phyloP scores from a whole-genome alignment of 2,888 invertebrate genomes.

The Pterostichus madidus region DNA sequence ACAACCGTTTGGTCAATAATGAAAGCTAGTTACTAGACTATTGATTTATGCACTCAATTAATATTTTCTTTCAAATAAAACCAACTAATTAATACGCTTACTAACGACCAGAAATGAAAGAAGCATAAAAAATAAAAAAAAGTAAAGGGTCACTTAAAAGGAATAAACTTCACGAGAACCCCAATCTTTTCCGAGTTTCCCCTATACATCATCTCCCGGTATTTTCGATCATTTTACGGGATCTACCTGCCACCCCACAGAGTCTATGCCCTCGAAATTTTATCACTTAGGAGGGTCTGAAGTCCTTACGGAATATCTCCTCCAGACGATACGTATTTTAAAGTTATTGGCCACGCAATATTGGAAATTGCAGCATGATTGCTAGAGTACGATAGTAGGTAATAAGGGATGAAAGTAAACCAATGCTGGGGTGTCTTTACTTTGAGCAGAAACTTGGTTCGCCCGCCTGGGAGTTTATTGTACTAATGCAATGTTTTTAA shows the following conservation, averaged over 20 bases:
- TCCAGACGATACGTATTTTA: slow-evolving; percentile 42
- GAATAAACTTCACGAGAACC: neutral
- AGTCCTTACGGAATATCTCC: neutral
- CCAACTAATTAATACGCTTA: too few relatives aligned
- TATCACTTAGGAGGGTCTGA: slow-evolving; percentile 43
- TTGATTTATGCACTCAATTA: too few relatives aligned
- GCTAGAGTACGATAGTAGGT: slow-evolving; percentile 19
- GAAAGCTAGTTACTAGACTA: too few relatives aligned
- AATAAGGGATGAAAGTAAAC: neutral
- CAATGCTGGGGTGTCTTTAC: too few relatives aligned
- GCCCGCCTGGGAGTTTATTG: too few relatives aligned
- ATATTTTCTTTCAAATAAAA: too few relatives aligned
- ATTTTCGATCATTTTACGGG: slow-evolving; percentile 22
- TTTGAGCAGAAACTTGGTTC: too few relatives aligned
- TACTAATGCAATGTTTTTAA: too few relatives aligned
- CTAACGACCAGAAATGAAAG: too few relatives aligned
- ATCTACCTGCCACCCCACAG: slow-evolving; percentile 1
- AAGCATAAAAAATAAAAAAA: slow-evolving; percentile 14
- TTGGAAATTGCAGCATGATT: slow-evolving; percentile 46
- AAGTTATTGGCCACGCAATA: slow-evolving; percentile 49
- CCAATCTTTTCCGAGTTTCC: slow-evolving; percentile 26
- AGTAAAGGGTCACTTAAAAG: slow-evolving; percentile 16
- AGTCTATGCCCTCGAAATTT: slow-evolving; percentile 21
- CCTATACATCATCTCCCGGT: slow-evolving; percentile 28
- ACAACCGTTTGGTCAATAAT: too few relatives aligned